Percentiles rank a stretch among this genome's conserved stretches.
phyloP scores from a whole-genome alignment of 2,797 vertebrate species.

The Sebastes elongatus region DNA sequence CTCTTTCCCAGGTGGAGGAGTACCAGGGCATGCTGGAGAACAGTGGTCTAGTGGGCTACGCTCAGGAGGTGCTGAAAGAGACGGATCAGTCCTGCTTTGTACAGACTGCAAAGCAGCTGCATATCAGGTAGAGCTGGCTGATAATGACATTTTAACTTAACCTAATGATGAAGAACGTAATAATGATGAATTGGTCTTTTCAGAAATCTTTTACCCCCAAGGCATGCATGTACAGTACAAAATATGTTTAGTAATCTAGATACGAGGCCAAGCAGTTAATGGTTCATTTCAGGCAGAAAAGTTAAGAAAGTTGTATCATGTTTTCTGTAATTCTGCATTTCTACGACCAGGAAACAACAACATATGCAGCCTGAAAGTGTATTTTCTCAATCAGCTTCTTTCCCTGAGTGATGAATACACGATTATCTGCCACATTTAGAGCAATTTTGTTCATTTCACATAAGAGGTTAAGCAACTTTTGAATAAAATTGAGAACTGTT shows the following conservation, averaged over 20 bases:
- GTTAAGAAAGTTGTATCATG: neutral
- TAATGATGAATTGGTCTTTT: neutral
- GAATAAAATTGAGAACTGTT: too few relatives aligned
- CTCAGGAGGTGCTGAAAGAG: constrained; percentile 98
- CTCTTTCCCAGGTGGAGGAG: constrained; percentile 84
- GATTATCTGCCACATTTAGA: too few relatives aligned
- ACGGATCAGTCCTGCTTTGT: constrained; percentile 98
- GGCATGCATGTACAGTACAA: neutral
- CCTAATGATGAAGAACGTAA: neutral
- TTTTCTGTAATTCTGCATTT: neutral
- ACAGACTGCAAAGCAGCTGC: constrained; percentile 96
- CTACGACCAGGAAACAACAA: neutral
- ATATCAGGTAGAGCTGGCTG: constrained; percentile 85
- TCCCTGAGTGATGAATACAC: too few relatives aligned
- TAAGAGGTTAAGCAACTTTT: too few relatives aligned
- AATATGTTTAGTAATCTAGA: neutral
- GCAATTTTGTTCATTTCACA: too few relatives aligned
- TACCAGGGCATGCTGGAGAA: constrained; percentile 98
- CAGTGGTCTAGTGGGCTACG: constrained; percentile 95
- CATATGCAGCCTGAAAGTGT: too few relatives aligned
- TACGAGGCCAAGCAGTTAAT: neutral
- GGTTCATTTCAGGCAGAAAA: neutral
- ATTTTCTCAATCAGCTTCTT: too few relatives aligned
- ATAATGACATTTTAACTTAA: neutral
- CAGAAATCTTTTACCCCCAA: neutral